Evolutionary conservation across 2,113 vertebrate species (phyloP).

Genomic region (Nothoprocta pentlandii): DNA sequence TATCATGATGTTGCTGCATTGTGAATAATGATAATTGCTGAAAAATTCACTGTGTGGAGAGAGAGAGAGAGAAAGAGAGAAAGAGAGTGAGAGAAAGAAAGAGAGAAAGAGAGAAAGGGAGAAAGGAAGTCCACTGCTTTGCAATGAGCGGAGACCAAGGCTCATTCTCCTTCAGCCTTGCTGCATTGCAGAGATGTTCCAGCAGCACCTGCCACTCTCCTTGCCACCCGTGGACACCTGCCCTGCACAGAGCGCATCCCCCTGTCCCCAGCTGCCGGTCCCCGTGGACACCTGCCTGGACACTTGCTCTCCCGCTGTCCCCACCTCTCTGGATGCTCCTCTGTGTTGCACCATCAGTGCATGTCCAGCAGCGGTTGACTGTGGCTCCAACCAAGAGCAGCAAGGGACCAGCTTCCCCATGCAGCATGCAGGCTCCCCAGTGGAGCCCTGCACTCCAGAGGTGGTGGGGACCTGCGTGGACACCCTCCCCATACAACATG

Average conservation of each 20-base stretch:
- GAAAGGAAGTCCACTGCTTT: background rate
- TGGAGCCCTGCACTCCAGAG: background rate
- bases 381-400: background rate
- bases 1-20: background rate
- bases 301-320: background rate
- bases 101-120: background rate
- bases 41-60: background rate
- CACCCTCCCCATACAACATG: background rate
- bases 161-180: background rate
- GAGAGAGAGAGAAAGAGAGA: no score
- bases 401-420: background rate
- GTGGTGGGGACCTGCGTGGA: background rate
- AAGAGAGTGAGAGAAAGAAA: no score
- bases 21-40: background rate
- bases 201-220: background rate
- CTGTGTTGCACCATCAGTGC: rapidly evolving
- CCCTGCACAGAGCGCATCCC: rapidly evolving
- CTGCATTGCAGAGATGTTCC: background rate
- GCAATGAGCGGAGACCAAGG: background rate
- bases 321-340: rapidly evolving
- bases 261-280: background rate
- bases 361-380: background rate
- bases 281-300: background rate
- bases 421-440: background rate
- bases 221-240: rapidly evolving